Percentiles rank a stretch among this genome's conserved stretches.
Conservation (phyloP, 2,888 invertebrate species). For the Thereva unica region DNA sequence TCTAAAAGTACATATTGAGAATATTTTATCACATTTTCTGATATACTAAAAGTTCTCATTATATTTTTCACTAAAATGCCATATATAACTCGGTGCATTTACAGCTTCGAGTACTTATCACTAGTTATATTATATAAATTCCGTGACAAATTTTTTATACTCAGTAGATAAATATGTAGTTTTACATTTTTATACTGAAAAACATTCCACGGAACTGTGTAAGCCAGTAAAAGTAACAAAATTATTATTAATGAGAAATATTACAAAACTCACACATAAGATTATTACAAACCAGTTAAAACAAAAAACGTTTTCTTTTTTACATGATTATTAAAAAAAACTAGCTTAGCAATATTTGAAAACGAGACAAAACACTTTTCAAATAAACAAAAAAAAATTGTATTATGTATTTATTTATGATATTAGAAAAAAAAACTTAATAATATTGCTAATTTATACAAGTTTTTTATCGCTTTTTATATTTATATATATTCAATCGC, state of each 20-base stretch:
- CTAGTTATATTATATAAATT: conserved; percentile 17
- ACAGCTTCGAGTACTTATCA: background rate
- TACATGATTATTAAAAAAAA: too few relatives aligned
- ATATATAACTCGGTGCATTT: conserved; percentile 19
- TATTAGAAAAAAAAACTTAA: conserved; percentile 20
- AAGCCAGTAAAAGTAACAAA: conserved; percentile 2
- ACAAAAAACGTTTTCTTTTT: conserved; percentile 8
- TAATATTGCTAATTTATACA: conserved; percentile 40
- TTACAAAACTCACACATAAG: too few relatives aligned
- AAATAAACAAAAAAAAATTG: conserved; percentile 6
- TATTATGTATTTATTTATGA: conserved; percentile 24
- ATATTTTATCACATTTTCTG: background rate
- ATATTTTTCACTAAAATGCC: conserved; percentile 11
- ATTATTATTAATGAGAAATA: too few relatives aligned
- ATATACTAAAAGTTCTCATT: background rate
- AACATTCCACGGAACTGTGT: conserved; percentile 11
- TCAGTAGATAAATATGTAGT: conserved; percentile 18
- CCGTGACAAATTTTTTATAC: conserved; percentile 19
- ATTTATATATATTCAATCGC: conserved; percentile 39
- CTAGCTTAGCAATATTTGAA: too few relatives aligned
- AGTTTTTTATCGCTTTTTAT: conserved; percentile 40
- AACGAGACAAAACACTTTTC: conserved; percentile 24
- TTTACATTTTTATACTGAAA: conserved; percentile 28
- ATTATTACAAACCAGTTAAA: conserved; percentile 6
- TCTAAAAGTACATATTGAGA: conserved; percentile 16